phyloP scores from a whole-genome alignment of 2,797 vertebrate species.

The Gambusia yucatana region DNA sequence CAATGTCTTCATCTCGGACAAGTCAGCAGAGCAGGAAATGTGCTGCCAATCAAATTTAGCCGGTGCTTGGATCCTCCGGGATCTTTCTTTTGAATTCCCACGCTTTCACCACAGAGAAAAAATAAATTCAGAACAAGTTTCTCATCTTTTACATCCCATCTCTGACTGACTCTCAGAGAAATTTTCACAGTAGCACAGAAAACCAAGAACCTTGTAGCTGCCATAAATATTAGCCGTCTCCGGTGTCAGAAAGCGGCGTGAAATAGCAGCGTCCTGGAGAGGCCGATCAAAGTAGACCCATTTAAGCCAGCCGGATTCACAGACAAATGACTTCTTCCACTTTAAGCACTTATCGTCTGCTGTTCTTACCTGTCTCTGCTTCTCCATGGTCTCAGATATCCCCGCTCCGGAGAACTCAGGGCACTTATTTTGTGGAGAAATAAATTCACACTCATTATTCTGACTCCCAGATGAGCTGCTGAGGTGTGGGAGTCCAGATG shows the following conservation, averaged over 20 bases:
- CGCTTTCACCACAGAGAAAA: slow-evolving; percentile 18
- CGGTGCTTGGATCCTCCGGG: slow-evolving; percentile 12
- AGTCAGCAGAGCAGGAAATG: slow-evolving; percentile 45
- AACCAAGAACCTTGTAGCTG: slow-evolving; percentile 21
- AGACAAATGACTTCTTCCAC: slow-evolving; percentile 57
- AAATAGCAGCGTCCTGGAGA: slow-evolving; percentile 51
- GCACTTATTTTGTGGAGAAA: slow-evolving; percentile 57
- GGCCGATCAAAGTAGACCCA: slow-evolving; percentile 50
- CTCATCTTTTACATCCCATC: slow-evolving; percentile 21
- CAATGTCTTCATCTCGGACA: slow-evolving; percentile 44
- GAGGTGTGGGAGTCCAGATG: slow-evolving; percentile 77
- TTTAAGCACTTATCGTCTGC: slow-evolving; percentile 49
- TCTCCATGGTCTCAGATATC: slow-evolving; percentile 36
- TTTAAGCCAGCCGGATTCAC: slow-evolving; percentile 50
- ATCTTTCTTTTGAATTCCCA: slow-evolving; percentile 47
- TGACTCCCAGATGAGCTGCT: slow-evolving; percentile 74
- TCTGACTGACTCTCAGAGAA: slow-evolving; percentile 19
- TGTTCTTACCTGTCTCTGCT: slow-evolving; percentile 40
- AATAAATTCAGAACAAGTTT: slow-evolving; percentile 10
- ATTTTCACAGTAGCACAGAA: slow-evolving; percentile 18
- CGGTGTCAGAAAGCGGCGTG: slow-evolving; percentile 37
- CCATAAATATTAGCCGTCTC: slow-evolving; percentile 28
- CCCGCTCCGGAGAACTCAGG: slow-evolving; percentile 51
- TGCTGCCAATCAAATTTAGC: slow-evolving; percentile 39
- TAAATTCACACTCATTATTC: slow-evolving; percentile 73